These are phyloP conservation scores for Anniella stebbinsi DNA, from an alignment of 2,797 vertebrate species.

Conservation along the genomic window DNA sequence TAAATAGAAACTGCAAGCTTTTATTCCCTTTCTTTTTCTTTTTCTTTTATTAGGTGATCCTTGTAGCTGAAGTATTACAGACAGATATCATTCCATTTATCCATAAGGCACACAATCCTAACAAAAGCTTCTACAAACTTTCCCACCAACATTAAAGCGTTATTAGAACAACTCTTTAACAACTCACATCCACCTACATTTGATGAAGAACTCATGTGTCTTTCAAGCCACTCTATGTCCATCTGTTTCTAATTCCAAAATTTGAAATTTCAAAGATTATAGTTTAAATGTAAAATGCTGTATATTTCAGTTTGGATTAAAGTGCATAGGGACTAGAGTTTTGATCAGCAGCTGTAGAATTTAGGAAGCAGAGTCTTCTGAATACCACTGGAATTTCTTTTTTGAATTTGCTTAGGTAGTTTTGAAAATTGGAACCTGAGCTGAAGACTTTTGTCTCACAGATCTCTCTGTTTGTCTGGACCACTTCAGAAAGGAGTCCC, in stretches of 20 bases:
- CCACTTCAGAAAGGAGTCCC: too few relatives aligned
- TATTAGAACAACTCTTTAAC: not conserved
- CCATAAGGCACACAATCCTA: not conserved
- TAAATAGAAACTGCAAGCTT: not conserved
- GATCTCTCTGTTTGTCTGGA: not conserved
- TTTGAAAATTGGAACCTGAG: not conserved
- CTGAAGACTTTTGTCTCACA: not conserved
- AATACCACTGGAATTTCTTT: not conserved
- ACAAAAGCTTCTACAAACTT: not conserved
- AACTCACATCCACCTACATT: not conserved
- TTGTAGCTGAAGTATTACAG: not conserved
- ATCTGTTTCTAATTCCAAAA: not conserved
- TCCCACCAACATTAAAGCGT: not conserved
- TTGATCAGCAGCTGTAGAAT: not conserved
- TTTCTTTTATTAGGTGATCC: not conserved
- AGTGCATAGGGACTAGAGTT: not conserved
- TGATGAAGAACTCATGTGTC: not conserved
- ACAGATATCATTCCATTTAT: not conserved
- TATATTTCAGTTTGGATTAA: not conserved
- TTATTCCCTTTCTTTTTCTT: not conserved
- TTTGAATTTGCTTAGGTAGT: not conserved
- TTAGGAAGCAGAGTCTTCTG: not conserved
- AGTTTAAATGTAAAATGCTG: not conserved
- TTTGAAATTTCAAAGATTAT: not conserved
- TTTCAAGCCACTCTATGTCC: not conserved